Base-by-base conservation (phyloP, 2,797 vertebrate species). In the Tenualosa thibaudeaui region DNA sequence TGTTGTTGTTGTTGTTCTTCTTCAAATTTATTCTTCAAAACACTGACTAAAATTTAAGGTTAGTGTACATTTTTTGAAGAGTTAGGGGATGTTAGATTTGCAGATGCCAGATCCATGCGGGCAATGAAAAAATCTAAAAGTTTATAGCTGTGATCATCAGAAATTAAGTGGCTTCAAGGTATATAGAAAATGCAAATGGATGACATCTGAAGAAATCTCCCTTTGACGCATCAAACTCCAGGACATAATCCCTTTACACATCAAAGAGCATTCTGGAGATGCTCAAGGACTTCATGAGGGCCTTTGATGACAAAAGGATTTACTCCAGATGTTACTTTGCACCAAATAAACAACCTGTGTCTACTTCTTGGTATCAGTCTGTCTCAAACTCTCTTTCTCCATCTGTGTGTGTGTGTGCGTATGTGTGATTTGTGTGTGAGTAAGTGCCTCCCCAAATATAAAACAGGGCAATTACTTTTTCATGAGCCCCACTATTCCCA, bases 151-250 rank as follows among this genome's bases (percentile, higher is more conserved):
- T 2, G 71, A 78, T 78, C 31, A 5, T 15, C 31, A 31, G 31
- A 37, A 37, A 71, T 71, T 17, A 71, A 5, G 71, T 78, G 37
- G 40, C 71, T 78, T 78, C 17, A 78, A 46, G 71, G 22, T 78
- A 78, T 78, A 22, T 10, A 78, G 71, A 78, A 46, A 19, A 43
- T 78, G 40, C 40, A 78, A 8, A 31, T 31, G 40, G 15, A 5
- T 75, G 68, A 75, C 37, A 75, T 75, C 15, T 19, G 37, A 75
- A 43, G 37, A 75, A 75, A 78, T 78, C 71, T 78, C 13, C 5
- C 71, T 78, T 78, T 78, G 71, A 78, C 68, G 22, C 46, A 78
- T 46, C 71, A 78, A 78, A 78, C 71, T 78, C 65, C 26, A 71
- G 65, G 26, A 12, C 71, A 78, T 46, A 78, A 78, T 78, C 37